phyloP scores from a whole-genome alignment of 2,113 vertebrate genomes.

The Nibea coibor region DNA sequence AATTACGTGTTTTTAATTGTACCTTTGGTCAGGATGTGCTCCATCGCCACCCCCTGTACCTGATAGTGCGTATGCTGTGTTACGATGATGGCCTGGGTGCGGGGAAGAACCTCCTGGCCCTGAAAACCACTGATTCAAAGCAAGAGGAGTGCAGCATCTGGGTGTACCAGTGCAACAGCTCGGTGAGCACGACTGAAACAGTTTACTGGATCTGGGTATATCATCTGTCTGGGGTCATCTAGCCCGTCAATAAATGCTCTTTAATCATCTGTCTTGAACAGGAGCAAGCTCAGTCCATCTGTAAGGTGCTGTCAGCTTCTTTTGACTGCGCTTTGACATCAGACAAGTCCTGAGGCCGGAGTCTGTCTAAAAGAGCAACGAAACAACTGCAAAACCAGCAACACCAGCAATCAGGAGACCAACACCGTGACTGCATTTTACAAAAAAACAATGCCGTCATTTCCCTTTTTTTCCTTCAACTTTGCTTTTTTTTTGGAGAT shows the following conservation, averaged over 20 bases:
- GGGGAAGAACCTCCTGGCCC: constrained; percentile 93
- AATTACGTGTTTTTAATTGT: neutral
- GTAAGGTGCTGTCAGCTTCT: constrained; percentile 93
- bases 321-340: constrained; percentile 93
- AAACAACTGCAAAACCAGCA: constrained; percentile 19
- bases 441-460: neutral
- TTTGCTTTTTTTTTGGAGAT: neutral
- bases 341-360: constrained; percentile 87
- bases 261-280: constrained; percentile 55
- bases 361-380: neutral
- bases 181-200: constrained; percentile 83
- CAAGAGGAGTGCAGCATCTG: constrained; percentile 93
- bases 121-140: constrained; percentile 92
- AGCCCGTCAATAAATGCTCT: neutral
- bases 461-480: neutral
- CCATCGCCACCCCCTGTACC: constrained; percentile 93
- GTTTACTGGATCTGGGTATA: neutral
- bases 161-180: constrained; percentile 96
- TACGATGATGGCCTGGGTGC: constrained; percentile 96
- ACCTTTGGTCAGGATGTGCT: constrained; percentile 88
- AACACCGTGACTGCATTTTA: neutral
- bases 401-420: neutral
- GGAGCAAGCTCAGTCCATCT: constrained; percentile 98
- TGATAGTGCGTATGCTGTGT: constrained; percentile 96
- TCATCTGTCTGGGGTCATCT: neutral